These are phyloP conservation scores for Microdon myrmicae DNA, from an alignment of 2,888 invertebrate genomes.

Conservation along the genomic window DNA sequence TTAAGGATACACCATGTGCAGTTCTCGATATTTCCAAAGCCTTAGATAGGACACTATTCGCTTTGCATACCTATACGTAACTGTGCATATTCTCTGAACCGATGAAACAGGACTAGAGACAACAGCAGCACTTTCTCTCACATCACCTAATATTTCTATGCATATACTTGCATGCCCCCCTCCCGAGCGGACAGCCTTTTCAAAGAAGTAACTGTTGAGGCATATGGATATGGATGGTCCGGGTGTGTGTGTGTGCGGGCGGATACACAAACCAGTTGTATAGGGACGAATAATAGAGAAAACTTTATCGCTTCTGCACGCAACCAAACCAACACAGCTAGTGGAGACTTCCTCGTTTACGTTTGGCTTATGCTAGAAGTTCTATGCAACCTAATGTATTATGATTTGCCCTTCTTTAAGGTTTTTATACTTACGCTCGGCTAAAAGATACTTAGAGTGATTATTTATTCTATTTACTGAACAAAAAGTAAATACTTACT, in stretches of 20 bases:
- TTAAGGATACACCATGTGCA: conserved; percentile 2
- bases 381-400: conserved; percentile 25
- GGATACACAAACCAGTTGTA: too few species aligned
- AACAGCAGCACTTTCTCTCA: conserved; percentile 10
- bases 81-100: conserved; percentile 1
- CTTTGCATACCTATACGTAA: conserved; percentile 15
- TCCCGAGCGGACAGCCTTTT: neutral
- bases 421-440: neutral
- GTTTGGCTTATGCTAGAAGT: conserved; percentile 25
- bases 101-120: conserved; percentile 1
- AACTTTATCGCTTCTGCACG: neutral
- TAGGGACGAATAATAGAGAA: conserved; percentile 16
- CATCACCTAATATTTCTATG: conserved; percentile 5
- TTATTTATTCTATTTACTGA: conserved; percentile 8
- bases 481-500: conserved; percentile 23
- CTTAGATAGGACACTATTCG: conserved; percentile 15
- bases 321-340: neutral
- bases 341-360: conserved; percentile 35
- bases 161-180: conserved; percentile 13
- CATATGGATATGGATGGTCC: conserved; percentile 24
- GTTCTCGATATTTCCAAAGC: too few species aligned
- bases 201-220: conserved; percentile 25
- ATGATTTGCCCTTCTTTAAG: conserved; percentile 9
- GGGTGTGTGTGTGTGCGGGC: conserved; percentile 20
- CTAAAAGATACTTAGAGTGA: conserved; percentile 11